Evolutionary conservation across 2,797 vertebrate species (phyloP).

Genomic region (Rhadinocentrus ornatus): DNA sequence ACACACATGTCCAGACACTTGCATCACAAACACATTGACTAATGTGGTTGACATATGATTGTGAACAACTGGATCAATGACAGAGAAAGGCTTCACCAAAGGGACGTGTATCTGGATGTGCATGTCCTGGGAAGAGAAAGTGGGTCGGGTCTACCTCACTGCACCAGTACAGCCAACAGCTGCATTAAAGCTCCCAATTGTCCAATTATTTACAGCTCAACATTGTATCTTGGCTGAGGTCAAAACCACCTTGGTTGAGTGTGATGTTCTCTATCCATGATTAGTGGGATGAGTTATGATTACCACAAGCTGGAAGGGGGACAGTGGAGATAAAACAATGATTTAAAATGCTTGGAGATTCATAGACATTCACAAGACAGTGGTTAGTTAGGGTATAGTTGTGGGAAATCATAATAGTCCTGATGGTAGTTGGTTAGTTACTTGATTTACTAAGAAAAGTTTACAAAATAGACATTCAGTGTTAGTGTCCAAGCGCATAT

Average conservation of each 20-base stretch:
- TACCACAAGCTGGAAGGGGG: neutral
- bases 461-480: neutral
- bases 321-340: neutral
- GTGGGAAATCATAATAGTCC: no score
- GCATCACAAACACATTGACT: slow-evolving; percentile 37
- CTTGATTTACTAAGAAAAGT: neutral
- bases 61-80: slow-evolving; percentile 41
- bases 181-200: slow-evolving; percentile 39
- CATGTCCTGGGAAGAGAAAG: slow-evolving; percentile 6
- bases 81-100: slow-evolving; percentile 23
- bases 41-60: slow-evolving; percentile 39
- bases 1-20: slow-evolving; percentile 36
- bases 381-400: no score
- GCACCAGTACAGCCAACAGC: slow-evolving; percentile 35
- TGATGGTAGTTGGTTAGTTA: neutral
- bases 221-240: slow-evolving; percentile 31
- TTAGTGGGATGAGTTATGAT: slow-evolving; percentile 1
- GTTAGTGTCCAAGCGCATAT: no score
- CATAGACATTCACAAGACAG: no score
- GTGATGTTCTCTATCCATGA: slow-evolving; percentile 21
- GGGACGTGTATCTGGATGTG: slow-evolving; percentile 27
- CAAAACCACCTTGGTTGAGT: slow-evolving; percentile 28
- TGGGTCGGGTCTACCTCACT: slow-evolving; percentile 14
- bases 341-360: neutral
- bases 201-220: slow-evolving; percentile 59